Percentiles rank a stretch among this genome's conserved stretches.
These are phyloP conservation scores for Myotis pilosus DNA, from an alignment of 2,797 vertebrate species.

Conservation along the genomic window DNA sequence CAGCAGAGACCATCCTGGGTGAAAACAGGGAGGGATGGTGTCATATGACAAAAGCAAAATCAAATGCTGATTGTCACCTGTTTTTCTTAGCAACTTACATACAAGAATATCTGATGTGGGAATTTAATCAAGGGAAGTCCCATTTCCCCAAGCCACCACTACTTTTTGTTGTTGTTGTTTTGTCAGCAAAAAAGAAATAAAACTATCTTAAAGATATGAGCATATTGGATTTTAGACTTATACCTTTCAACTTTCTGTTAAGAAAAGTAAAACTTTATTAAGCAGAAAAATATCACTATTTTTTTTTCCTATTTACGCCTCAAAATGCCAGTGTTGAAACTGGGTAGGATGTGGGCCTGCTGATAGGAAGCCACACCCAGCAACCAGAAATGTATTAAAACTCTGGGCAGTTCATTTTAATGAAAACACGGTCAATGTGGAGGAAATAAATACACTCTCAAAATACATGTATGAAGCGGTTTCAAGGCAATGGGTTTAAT, in stretches of 20 bases:
- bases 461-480: neutral
- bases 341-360: constrained; percentile 59
- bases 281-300: constrained; percentile 35
- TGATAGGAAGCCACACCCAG: constrained; percentile 66
- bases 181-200: neutral
- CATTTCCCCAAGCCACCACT: neutral
- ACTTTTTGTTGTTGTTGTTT: constrained; percentile 7
- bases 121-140: neutral
- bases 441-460: neutral
- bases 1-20: neutral
- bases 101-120: neutral
- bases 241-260: constrained; percentile 21
- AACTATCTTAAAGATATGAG: neutral
- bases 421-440: constrained; percentile 32
- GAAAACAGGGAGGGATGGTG: neutral
- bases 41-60: neutral
- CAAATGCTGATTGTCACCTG: neutral
- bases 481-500: neutral
- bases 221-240: neutral
- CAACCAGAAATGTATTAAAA: constrained; percentile 63
- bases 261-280: constrained; percentile 33
- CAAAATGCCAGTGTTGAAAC: constrained; percentile 46
- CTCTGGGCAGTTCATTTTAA: constrained; percentile 36
- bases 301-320: constrained; percentile 28
- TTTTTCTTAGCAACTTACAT: neutral